Conservation (phyloP, 37 sponge, comb jelly and placozoan genomes). For the Bolinopsis microptera region DNA sequence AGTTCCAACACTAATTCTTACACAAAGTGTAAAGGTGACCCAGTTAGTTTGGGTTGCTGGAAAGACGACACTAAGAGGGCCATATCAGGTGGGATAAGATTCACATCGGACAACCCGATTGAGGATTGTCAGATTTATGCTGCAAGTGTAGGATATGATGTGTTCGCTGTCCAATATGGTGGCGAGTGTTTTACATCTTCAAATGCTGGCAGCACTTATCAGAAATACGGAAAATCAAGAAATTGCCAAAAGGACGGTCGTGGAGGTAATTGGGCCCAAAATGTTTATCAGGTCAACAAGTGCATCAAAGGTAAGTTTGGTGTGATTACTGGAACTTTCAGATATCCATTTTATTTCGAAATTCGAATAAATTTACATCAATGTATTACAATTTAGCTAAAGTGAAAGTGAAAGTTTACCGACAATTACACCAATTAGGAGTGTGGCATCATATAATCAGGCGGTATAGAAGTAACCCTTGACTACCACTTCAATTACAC, state of each 20-base stretch:
- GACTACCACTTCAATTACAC: no score
- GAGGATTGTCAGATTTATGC: not conserved
- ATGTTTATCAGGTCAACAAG: not conserved
- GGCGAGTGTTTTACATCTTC: not conserved
- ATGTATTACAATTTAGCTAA: no score
- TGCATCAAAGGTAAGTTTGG: not conserved
- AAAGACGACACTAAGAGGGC: not conserved
- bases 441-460: no score
- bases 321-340: not conserved
- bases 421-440: no score
- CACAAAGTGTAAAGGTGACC: not conserved
- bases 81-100: not conserved
- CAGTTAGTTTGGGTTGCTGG: not conserved
- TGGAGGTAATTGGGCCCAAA: constrained; percentile 13
- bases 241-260: not conserved
- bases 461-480: no score
- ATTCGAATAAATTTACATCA: no score
- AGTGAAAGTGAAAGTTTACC: no score
- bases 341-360: no score
- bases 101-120: not conserved
- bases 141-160: not conserved
- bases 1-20: not conserved
- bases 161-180: not conserved
- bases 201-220: not conserved
- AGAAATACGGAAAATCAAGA: not conserved